Percentiles rank a stretch among this genome's conserved stretches.
Conservation (phyloP, 64 coral and sea anemone species). For the Stylophora pistillata region DNA sequence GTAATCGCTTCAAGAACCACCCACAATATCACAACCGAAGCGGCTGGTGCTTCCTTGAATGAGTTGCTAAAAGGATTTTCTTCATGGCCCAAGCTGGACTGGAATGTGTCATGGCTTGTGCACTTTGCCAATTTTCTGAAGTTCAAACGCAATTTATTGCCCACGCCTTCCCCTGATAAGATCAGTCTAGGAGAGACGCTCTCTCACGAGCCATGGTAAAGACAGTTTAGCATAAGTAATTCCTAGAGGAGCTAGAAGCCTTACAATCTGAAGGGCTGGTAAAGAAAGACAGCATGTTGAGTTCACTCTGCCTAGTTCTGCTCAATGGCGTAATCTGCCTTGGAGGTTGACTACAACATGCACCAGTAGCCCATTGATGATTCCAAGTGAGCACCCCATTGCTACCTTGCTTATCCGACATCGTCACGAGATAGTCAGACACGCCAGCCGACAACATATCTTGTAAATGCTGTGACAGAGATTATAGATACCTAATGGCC, state of each 20-base stretch:
- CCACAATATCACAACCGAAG: neutral
- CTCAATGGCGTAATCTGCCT: neutral
- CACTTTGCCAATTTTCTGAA: neutral
- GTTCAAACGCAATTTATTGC: no score
- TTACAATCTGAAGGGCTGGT: neutral
- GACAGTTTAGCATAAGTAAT: neutral
- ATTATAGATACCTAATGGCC: constrained; percentile 18
- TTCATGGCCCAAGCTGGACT: constrained; percentile 15
- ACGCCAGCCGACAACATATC: constrained; percentile 7
- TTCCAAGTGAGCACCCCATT: neutral
- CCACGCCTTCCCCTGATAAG: neutral
- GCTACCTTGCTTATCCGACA: neutral
- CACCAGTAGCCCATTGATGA: neutral
- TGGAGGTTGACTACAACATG: neutral
- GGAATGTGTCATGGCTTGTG: neutral
- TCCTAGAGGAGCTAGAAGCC: neutral
- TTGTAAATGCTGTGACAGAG: constrained; percentile 12
- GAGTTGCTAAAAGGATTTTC: neutral
- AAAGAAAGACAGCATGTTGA: neutral
- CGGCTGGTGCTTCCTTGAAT: neutral
- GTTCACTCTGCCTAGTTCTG: neutral
- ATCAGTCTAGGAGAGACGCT: neutral
- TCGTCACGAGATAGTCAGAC: neutral
- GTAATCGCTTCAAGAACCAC: neutral
- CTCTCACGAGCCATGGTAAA: neutral